phyloP scores from a whole-genome alignment of 2,888 invertebrate species.

The Apodemia duryi region DNA sequence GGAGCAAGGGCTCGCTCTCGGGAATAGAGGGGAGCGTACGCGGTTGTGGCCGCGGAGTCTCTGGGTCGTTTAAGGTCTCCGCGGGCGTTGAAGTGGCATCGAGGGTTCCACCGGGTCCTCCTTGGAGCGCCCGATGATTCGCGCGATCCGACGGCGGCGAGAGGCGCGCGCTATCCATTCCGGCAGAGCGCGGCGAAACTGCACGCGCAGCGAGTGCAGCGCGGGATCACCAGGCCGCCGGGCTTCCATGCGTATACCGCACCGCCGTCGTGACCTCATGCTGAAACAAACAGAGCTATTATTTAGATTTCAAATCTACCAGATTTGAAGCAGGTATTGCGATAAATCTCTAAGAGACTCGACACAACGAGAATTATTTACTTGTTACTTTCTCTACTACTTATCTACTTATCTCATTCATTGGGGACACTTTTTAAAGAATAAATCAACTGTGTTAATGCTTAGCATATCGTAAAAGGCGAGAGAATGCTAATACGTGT shows the following conservation, averaged over 20 bases:
- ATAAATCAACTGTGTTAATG: no score
- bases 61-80: conserved; percentile 57
- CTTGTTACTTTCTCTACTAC: no score
- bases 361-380: no score
- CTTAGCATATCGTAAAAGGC: no score
- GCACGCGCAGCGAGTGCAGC: conserved; percentile 64
- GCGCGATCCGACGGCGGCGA: conserved; percentile 62
- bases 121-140: conserved; percentile 65
- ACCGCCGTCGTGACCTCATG: conserved; percentile 74
- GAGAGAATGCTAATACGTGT: no score
- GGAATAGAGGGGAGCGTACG: conserved; percentile 60
- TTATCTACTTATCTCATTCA: no score
- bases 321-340: no score
- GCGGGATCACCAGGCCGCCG: conserved; percentile 64
- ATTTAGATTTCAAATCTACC: no score
- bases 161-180: conserved; percentile 69
- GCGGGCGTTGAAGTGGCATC: conserved; percentile 45
- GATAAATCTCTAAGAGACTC: no score
- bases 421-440: no score
- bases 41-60: conserved; percentile 58
- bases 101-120: conserved; percentile 67
- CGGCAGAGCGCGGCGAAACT: conserved; percentile 59
- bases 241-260: conserved; percentile 75
- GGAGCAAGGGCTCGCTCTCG: conserved; percentile 64
- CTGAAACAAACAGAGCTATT: conserved; percentile 46